Evolutionary conservation across 2,888 invertebrate genomes (phyloP).

Genomic region (Netelia melanura): DNA sequence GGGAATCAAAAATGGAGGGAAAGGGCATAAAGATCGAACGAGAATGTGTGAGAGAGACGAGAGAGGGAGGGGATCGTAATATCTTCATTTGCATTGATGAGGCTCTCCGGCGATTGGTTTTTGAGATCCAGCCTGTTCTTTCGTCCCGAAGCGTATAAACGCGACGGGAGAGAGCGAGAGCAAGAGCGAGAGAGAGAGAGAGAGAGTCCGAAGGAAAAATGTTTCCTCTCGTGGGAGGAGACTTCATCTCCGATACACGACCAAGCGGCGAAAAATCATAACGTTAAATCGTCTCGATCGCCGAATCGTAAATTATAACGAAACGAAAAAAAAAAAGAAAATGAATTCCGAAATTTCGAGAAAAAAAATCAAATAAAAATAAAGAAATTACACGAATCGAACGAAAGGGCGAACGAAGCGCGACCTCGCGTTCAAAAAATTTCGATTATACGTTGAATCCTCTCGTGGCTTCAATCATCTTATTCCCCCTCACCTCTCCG

Average conservation of each 20-base stretch:
- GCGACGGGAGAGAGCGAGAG: background rate
- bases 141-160: background rate
- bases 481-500: conserved; percentile 32
- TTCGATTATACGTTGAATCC: conserved; percentile 51
- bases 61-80: conserved; percentile 55
- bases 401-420: conserved; percentile 10
- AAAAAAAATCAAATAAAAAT: background rate
- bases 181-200: background rate
- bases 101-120: conserved; percentile 65
- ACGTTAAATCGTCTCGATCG: conserved; percentile 24
- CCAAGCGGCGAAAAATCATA: background rate
- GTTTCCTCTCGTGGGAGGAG: conserved; percentile 49
- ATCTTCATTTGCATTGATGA: conserved; percentile 72
- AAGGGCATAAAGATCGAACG: background rate
- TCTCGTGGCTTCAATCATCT: conserved; percentile 45
- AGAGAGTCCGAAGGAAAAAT: conserved; percentile 25
- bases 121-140: conserved; percentile 42
- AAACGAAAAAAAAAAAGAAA: conserved; percentile 3
- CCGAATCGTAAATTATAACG: background rate
- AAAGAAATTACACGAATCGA: conserved; percentile 24
- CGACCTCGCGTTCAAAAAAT: conserved; percentile 16
- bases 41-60: conserved; percentile 24
- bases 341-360: background rate
- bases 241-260: conserved; percentile 45
- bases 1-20: background rate